Base-by-base conservation (phyloP, 2,113 vertebrate genomes). In the Physeter macrocephalus region DNA sequence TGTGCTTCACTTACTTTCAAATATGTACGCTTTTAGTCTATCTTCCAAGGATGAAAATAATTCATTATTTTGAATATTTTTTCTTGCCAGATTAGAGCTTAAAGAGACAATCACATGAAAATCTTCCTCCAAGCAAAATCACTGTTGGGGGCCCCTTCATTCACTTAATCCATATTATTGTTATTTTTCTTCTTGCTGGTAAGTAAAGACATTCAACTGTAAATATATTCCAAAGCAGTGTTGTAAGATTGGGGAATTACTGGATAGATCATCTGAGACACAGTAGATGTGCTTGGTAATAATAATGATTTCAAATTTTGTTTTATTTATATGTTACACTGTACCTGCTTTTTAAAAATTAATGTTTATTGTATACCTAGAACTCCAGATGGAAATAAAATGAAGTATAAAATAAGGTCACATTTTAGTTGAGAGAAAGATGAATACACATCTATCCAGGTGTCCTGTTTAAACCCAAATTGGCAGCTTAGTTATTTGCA, bases 41-140 rank as follows among this genome's bases (percentile, higher is more conserved):
- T 94, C 94, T 98, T 98, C 98, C 97, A 96, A 98, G 67, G 59
- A 96, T 94, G 29, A 96, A 75, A 66, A 87, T 95, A 97, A 82
- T 90, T 95, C 92, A 97, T 97, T 98, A 97, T 97, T 98, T 97
- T 98, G 85, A 88, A 84, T 97, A 88, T 96, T 96, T 98, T 97
- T 98, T 95, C 95, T 97, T 94, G 78, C 52, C 90, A 97, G 88
- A 97, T 0, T 96, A 94, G 86, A 95, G 78, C 25, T 97, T 97
- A 98, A 96, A 95, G 82, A 97, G 86, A 98, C 96, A 92, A 94
- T 93, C 59, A 92, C 81, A 95, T 95, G 92, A 90, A 96, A 98
- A 96, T 86, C 90, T 15, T 12, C 80, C 89, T 96, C 2, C 8
- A 96, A 90, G 75, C 84, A 72, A 92, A 91, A 97, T 89, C 88